Conservation (phyloP, 2,797 vertebrate genomes). For the Chrysocyon brachyurus region DNA sequence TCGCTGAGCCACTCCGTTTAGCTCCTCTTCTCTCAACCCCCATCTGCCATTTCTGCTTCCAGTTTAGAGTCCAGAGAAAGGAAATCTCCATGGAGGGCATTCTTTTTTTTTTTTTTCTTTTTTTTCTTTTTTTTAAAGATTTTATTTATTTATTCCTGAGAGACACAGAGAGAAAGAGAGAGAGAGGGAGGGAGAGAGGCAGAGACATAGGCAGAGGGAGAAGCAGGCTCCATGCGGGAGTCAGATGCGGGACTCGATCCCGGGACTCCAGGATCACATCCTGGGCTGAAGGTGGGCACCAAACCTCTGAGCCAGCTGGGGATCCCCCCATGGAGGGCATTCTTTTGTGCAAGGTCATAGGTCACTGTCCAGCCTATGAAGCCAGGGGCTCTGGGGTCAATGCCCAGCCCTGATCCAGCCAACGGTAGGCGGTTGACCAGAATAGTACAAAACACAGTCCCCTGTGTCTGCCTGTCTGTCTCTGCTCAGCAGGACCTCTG, state of each 20-base stretch:
- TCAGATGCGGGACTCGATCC: too few species aligned
- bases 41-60: not conserved
- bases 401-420: not conserved
- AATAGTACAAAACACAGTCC: not conserved
- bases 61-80: not conserved
- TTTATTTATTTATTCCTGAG: too few species aligned
- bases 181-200: too few species aligned
- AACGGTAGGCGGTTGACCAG: not conserved
- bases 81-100: not conserved
- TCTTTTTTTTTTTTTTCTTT: not conserved
- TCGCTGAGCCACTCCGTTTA: not conserved
- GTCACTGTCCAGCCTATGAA: not conserved
- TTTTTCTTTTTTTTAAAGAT: not conserved
- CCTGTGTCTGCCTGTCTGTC: not conserved
- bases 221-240: too few species aligned
- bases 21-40: not conserved
- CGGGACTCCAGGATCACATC: too few species aligned
- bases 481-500: not conserved
- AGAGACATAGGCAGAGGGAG: too few species aligned
- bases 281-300: too few species aligned
- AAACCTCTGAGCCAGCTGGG: too few species aligned
- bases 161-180: too few species aligned
- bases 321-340: not conserved
- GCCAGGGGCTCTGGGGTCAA: not conserved
- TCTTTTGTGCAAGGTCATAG: constrained; percentile 16